phyloP scores from a whole-genome alignment of 1,140 invertebrate species.

The Plutomurus gul region DNA sequence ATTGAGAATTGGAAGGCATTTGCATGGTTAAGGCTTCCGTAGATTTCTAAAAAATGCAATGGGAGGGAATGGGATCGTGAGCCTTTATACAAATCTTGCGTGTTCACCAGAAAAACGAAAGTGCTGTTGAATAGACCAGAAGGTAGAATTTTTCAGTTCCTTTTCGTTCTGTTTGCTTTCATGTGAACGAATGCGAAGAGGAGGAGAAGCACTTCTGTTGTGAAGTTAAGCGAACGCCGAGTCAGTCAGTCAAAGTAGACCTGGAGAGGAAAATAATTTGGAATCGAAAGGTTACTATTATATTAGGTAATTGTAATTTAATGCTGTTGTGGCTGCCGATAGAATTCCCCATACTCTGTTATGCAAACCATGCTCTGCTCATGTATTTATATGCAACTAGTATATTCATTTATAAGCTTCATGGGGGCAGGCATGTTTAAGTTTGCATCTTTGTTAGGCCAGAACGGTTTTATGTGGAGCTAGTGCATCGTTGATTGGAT shows the following conservation, averaged over 20 bases:
- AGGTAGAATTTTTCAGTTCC: neutral
- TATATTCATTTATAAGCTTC: too few relatives aligned
- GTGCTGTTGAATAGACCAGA: neutral
- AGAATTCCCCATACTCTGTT: neutral
- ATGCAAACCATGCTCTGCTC: neutral
- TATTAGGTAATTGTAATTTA: conserved; percentile 26
- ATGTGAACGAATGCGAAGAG: neutral
- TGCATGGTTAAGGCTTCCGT: neutral
- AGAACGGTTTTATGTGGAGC: neutral
- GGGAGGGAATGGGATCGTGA: neutral
- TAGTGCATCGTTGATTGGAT: conserved; percentile 1
- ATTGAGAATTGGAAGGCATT: neutral
- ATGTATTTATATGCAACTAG: neutral
- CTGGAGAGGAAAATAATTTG: neutral
- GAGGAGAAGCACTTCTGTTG: neutral
- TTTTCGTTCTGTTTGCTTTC: neutral
- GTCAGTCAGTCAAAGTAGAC: neutral
- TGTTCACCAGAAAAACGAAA: neutral
- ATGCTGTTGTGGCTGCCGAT: neutral
- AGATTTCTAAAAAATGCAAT: neutral
- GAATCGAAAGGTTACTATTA: neutral
- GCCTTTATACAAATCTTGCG: neutral
- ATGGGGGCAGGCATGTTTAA: neutral
- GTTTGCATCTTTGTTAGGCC: neutral
- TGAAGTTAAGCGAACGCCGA: neutral